Percentiles rank a stretch among this genome's conserved stretches.
These are phyloP conservation scores for Meles meles DNA, from an alignment of 2,113 vertebrate genomes.

Conservation along the genomic window DNA sequence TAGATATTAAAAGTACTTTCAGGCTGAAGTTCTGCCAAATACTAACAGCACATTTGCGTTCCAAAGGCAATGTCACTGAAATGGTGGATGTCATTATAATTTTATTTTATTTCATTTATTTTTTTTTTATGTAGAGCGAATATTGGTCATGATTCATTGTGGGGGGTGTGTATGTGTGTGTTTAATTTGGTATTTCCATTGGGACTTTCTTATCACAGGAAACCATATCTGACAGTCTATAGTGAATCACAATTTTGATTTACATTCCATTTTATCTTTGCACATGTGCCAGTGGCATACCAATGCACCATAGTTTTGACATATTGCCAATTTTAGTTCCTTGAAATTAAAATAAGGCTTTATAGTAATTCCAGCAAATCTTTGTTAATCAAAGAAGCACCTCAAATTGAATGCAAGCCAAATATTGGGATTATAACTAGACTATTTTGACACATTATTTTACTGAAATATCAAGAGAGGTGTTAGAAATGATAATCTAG, in stretches of 20 bases:
- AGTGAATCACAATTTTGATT: constrained; percentile 66
- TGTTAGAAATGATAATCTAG: neutral
- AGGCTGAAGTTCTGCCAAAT: constrained; percentile 57
- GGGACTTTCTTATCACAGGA: constrained; percentile 70
- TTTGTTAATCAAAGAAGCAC: constrained; percentile 62
- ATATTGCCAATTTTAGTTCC: constrained; percentile 24
- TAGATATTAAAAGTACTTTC: constrained; percentile 64
- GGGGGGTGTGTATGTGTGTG: constrained; percentile 6
- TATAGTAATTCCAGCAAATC: constrained; percentile 43
- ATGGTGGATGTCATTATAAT: neutral
- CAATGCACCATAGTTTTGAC: constrained; percentile 37
- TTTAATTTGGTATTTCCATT: constrained; percentile 67
- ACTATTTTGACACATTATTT: constrained; percentile 27
- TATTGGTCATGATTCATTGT: constrained; percentile 59
- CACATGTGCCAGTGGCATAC: constrained; percentile 27
- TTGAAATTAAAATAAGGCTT: constrained; percentile 49
- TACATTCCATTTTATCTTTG: constrained; percentile 31
- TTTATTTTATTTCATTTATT: neutral
- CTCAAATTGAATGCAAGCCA: neutral
- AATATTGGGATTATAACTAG: neutral
- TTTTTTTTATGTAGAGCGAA: constrained; percentile 43
- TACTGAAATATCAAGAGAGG: neutral
- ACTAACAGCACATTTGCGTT: constrained; percentile 48
- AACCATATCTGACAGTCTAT: constrained; percentile 64
- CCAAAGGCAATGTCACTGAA: constrained; percentile 40